These are phyloP conservation scores for Teleogryllus oceanicus DNA, from an alignment of 2,888 invertebrate genomes.

Conservation along the genomic window DNA sequence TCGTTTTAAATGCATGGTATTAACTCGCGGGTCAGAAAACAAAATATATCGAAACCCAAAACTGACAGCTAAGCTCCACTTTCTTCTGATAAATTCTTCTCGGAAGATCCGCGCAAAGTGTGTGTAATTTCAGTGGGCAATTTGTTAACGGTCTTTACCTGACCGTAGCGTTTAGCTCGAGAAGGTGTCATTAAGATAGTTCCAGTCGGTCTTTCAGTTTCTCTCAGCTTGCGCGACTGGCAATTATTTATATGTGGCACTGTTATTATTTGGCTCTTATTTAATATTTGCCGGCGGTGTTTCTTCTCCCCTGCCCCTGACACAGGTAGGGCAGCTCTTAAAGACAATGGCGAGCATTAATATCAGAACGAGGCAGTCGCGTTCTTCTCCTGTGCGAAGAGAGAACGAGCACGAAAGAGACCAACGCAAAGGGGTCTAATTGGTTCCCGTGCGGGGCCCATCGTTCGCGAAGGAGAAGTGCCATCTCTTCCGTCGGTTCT, in stretches of 20 bases:
- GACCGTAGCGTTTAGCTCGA: neutral
- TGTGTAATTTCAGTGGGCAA: neutral
- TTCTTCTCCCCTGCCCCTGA: neutral
- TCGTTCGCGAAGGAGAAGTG: neutral
- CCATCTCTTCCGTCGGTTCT: neutral
- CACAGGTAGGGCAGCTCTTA: neutral
- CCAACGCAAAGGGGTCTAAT: neutral
- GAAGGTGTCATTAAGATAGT: conserved; percentile 1
- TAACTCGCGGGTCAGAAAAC: neutral
- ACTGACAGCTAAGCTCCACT: neutral
- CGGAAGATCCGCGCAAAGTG: conserved; percentile 18
- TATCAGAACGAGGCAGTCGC: neutral
- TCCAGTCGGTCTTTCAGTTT: neutral
- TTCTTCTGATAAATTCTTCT: conserved; percentile 18
- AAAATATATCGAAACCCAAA: neutral
- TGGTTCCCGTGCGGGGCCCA: neutral
- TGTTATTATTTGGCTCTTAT: neutral
- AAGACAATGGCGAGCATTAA: neutral
- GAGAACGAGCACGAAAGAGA: neutral
- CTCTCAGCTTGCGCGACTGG: neutral
- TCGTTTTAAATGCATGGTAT: neutral
- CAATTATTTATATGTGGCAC: neutral
- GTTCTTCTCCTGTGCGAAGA: neutral
- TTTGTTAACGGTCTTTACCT: neutral
- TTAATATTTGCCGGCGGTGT: neutral